Evolutionary conservation across 2,888 invertebrate genomes (phyloP), one percentile per base, ranked within the genome.

Genomic region (Blastobasis lacticolella): DNA sequence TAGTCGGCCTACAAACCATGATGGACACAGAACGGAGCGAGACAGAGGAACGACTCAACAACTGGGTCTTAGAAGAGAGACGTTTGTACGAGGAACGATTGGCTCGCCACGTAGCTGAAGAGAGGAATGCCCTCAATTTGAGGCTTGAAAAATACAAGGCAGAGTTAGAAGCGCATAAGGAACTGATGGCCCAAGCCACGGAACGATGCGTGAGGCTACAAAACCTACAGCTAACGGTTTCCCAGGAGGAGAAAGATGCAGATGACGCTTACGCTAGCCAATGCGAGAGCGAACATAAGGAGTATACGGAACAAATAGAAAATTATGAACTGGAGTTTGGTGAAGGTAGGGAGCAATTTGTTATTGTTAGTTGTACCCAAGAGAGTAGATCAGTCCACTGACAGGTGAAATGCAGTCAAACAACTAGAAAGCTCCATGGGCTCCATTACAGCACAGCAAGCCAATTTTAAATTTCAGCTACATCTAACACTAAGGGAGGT

Each of bases 261-360:
- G 76, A 72, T 0, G 73, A 71, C 0, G 62, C 63, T 4, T 67
- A 84, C 5, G 58, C 80, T 7, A 67, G 67, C 5, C 73, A 75
- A 43, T 62, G 69, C 38, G 67, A 72, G 42, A 70, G 62, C 1
- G 79, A 73, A 45, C 62, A 61, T 0, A 58, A 71, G 0, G 58
- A 69, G 10, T 74, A 73, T 49, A 55, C 63, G 5, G 60, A 64
- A 6, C 67, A 75, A 47, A 57, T 85, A 8, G 67, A 69, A 5
- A 66, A 68, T 10, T 89, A 79, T 58, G 67, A 62, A 6, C 69
- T 77, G n/a, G 73, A 83, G 43, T 73, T 89, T 41, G 71, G 76
- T 1, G 71, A 77, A 50, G 90, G 90, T 82, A 65, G 10, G 42
- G 6, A 5, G 23, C 1, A 66, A 54, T 68, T 23, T 38, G 6